Conservation (phyloP, 2,888 invertebrate species). For the Xestia xanthographa region DNA sequence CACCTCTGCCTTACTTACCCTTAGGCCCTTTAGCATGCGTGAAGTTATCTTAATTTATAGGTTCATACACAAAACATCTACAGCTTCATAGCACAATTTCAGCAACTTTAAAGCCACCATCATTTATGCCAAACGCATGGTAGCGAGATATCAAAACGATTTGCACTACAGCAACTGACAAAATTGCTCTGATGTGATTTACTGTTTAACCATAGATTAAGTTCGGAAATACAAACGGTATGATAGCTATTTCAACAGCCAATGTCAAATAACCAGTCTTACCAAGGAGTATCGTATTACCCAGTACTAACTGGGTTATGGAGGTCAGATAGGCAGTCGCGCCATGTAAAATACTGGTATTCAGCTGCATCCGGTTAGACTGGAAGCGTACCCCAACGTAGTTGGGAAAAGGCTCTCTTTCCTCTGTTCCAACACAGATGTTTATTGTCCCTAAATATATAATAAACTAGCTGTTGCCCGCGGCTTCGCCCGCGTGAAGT, state of each 20-base stretch:
- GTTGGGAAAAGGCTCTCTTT: too few relatives aligned
- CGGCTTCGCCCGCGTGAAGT: too few relatives aligned
- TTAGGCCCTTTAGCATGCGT: not conserved
- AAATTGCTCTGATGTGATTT: slow-evolving; percentile 75
- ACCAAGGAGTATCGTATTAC: too few relatives aligned
- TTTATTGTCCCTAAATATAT: too few relatives aligned
- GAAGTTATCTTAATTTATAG: not conserved
- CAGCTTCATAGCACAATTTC: slow-evolving; percentile 18
- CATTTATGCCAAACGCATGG: slow-evolving; percentile 31
- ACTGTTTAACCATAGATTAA: slow-evolving; percentile 71
- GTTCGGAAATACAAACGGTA: not conserved
- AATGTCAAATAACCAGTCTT: too few relatives aligned
- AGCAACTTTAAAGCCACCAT: slow-evolving; percentile 13
- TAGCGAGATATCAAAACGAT: slow-evolving; percentile 60
- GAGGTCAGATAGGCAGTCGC: too few relatives aligned
- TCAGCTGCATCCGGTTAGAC: too few relatives aligned
- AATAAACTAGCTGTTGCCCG: too few relatives aligned
- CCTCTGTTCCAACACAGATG: too few relatives aligned
- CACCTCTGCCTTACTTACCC: not conserved
- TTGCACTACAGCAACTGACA: slow-evolving; percentile 74
- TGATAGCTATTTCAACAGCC: not conserved
- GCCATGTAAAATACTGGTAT: too few relatives aligned
- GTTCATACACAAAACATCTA: not conserved
- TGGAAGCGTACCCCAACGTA: too few relatives aligned
- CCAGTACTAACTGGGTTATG: too few relatives aligned